Evolutionary conservation across 1,140 invertebrate genomes (phyloP), one percentile per base, ranked within the genome.

Genomic region (Papilio xuthus): DNA sequence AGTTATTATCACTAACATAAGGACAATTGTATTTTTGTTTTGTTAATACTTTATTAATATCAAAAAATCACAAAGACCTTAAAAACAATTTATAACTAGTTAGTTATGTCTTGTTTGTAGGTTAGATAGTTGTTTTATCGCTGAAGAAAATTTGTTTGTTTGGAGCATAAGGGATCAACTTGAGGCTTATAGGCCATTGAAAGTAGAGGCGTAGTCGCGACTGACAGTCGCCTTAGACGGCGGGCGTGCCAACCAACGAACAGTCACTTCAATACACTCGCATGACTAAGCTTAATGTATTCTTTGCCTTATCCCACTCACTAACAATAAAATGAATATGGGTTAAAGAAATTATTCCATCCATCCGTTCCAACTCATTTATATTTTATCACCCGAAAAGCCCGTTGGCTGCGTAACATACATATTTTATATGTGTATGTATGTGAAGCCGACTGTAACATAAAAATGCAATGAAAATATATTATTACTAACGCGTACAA

Each of bases 391-490:
- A 67, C 60, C 26, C 26, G 60, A 67, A 32, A 67, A 67, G 60
- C 60, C 60, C 60, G 60, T 28, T 67, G 60, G 60, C 60, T 67
- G 10, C 4, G 60, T 67, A 32, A 28, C 13, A 28, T 67, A 67
- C 60, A 67, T 67, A 67, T 67, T 67, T 67, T 67, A 67, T 67
- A 60, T 60, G 8, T 26, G 20, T 60, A 67, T 67, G 60, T 67
- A 67, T 67, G 60, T 67, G 60, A 28, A 67, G 60, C 28, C 60
- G 56, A 26, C 56, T 63, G 56, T 60, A 67, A 28, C 60, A 67
- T 67, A 67, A 67, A 67, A 67, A 67, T 67, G 60, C 60, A 67
- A 67, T 67, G 60, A 67, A 67, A 67, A 67, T 67, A 67, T 67
- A 67, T 67, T 67, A 67, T 67, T 26, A 67, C 60, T 67, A 67